phyloP scores from a whole-genome alignment of 2,113 vertebrate genomes.

The Carassius auratus region DNA sequence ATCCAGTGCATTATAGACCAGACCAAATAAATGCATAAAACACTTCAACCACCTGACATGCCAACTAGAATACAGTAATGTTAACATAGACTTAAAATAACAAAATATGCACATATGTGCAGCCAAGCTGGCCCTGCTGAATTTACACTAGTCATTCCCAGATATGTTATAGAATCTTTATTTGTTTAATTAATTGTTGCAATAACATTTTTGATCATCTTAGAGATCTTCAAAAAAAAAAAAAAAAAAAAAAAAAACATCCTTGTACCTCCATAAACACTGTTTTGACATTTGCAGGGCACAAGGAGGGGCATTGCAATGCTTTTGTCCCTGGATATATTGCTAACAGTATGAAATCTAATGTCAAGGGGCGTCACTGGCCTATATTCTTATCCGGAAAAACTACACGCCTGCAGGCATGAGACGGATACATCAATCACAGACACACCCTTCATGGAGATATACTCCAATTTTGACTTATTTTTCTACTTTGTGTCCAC shows the following conservation, averaged over 20 bases:
- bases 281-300: slow-evolving; percentile 17
- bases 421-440: slow-evolving; percentile 44
- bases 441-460: slow-evolving; percentile 16
- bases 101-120: neutral
- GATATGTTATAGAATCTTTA: neutral
- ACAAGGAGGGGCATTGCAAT: neutral
- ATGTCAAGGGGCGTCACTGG: slow-evolving; percentile 44
- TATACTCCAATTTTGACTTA: slow-evolving; percentile 24
- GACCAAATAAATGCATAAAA: neutral
- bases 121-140: neutral
- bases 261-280: neutral
- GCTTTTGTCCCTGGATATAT: slow-evolving; percentile 21
- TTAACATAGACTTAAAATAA: neutral
- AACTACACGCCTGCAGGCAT: slow-evolving; percentile 41
- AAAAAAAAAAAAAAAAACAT: too few relatives aligned
- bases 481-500: slow-evolving; percentile 15
- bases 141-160: neutral
- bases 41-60: neutral
- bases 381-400: slow-evolving; percentile 54
- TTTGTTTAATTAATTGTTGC: neutral
- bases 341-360: slow-evolving; percentile 36
- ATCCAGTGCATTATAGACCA: neutral
- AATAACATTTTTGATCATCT: neutral
- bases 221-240: neutral
- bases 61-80: neutral